These are phyloP conservation scores for Apolygus lucorum DNA, from an alignment of 1,140 invertebrate genomes.

Conservation along the genomic window DNA sequence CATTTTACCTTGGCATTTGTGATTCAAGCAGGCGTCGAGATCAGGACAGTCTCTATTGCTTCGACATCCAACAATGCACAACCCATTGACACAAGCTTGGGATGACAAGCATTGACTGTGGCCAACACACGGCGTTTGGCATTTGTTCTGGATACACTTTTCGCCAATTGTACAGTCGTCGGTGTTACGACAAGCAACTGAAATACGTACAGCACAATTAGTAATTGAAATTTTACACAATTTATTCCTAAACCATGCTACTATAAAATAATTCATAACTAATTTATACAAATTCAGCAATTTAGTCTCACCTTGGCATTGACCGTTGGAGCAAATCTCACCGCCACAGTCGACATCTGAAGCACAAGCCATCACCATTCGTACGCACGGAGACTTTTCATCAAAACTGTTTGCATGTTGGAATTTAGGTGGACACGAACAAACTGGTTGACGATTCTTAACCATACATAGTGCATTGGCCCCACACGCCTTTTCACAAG, in stretches of 20 bases:
- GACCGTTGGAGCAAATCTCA: constrained; percentile 66
- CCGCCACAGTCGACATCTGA: constrained; percentile 67
- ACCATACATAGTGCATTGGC: constrained; percentile 68
- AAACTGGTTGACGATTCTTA: constrained; percentile 60
- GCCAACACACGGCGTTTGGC: constrained; percentile 62
- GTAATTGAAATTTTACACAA: too few species aligned
- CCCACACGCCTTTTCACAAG: constrained; percentile 67
- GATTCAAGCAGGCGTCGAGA: constrained; percentile 69
- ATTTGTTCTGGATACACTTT: constrained; percentile 66
- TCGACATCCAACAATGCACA: constrained; percentile 72
- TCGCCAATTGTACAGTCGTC: constrained; percentile 73
- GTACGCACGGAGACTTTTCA: constrained; percentile 60
- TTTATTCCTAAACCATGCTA: too few species aligned
- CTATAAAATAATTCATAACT: neutral
- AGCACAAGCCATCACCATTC: constrained; percentile 52
- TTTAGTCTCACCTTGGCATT: constrained; percentile 54
- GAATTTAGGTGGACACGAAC: constrained; percentile 64
- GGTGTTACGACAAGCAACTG: constrained; percentile 63
- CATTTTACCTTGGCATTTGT: constrained; percentile 56
- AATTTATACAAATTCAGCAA: neutral
- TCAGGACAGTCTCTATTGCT: constrained; percentile 66
- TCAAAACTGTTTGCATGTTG: constrained; percentile 47
- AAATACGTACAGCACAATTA: too few species aligned
- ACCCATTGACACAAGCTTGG: constrained; percentile 69
- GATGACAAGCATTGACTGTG: constrained; percentile 68